Evolutionary conservation across 2,888 invertebrate genomes (phyloP).

Genomic region (Agrotis puta): DNA sequence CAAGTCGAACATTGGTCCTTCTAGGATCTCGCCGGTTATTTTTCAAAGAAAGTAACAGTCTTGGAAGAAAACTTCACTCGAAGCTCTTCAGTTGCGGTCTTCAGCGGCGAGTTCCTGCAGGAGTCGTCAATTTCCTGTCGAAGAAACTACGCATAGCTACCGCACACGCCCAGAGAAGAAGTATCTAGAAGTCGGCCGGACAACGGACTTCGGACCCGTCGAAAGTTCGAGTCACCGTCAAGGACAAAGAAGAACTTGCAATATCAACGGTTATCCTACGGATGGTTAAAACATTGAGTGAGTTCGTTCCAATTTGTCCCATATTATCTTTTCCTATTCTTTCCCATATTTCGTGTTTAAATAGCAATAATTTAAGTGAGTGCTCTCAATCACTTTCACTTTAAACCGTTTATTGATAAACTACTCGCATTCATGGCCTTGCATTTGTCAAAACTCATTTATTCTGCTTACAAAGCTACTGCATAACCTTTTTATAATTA

Average conservation of each 20-base stretch:
- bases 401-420: not conserved
- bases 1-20: not conserved
- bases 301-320: slow-evolving; percentile 5
- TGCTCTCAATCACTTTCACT: not conserved
- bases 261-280: not conserved
- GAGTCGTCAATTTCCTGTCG: not conserved
- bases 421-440: not conserved
- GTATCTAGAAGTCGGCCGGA: not conserved
- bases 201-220: not conserved
- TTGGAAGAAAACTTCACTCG: not conserved
- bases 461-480: not conserved
- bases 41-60: not conserved
- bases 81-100: not conserved
- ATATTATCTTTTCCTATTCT: not conserved
- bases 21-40: not conserved
- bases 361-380: slow-evolving; percentile 4
- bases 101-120: not conserved
- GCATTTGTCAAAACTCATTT: not conserved
- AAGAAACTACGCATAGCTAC: not conserved
- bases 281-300: not conserved
- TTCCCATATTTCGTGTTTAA: not conserved
- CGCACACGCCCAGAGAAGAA: not conserved
- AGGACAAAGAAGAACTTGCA: not conserved
- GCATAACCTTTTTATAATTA: no score
- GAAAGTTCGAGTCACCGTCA: not conserved